A percentile compares a stretch with the other conserved stretches of the same genome.
Evolutionary conservation across 2,888 invertebrate species (phyloP).

Genomic region (Cataglyphis rosenhaueri): DNA sequence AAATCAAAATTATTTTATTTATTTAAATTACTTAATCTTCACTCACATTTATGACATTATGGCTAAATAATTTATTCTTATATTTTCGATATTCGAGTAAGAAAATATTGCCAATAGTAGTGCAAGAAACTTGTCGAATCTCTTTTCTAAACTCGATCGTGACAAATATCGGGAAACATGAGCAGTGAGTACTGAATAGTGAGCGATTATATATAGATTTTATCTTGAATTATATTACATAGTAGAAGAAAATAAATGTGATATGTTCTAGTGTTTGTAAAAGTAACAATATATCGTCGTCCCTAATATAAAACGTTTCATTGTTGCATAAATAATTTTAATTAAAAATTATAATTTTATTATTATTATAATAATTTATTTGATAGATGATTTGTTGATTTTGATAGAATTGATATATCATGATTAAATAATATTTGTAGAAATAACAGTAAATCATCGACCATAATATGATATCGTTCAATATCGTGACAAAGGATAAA

Average conservation of each 20-base stretch:
- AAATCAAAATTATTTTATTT: neutral
- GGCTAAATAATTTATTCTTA: neutral
- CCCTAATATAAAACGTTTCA: neutral
- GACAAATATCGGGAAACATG: no score
- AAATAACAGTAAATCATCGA: neutral
- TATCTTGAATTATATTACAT: no score
- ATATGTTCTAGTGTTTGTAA: neutral
- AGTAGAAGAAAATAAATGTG: no score
- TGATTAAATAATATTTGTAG: neutral
- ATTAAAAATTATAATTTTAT: neutral
- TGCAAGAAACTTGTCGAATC: no score
- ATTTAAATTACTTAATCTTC: neutral
- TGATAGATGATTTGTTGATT: neutral
- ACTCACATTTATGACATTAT: neutral
- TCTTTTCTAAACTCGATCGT: no score
- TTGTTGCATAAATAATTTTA: neutral
- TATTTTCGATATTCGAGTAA: no score
- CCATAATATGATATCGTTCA: neutral
- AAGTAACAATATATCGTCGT: neutral
- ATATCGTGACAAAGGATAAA: conserved; percentile 10
- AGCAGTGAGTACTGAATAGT: no score
- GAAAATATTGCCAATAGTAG: no score
- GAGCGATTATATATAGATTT: no score
- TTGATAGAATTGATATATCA: neutral
- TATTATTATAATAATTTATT: neutral